Evolutionary conservation across 2,888 invertebrate species (phyloP), one percentile per base, ranked within the genome.

Genomic region (Copidosoma aretas): DNA sequence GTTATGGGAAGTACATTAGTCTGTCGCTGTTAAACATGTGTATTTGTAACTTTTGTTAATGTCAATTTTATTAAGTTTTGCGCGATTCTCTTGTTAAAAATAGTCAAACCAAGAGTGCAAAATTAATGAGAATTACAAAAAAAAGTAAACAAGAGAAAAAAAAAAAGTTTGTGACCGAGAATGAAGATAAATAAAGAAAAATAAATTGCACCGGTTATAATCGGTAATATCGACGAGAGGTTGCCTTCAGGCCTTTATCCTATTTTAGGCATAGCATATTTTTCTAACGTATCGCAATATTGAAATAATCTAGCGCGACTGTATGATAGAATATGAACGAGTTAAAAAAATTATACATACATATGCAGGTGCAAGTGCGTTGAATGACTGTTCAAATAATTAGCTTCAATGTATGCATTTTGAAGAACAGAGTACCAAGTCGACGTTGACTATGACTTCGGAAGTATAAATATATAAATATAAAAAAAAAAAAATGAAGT

Each of bases 211-310:
- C 68, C 73, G 69, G 69, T 68, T 46, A 58, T 71, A 71, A 71
- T 68, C 71, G 68, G 71, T 71, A 71, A 71, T 71, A 68, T 68
- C 71, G 71, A 71, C 67, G 68, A 71, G 81, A 78, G 77, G 77
- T 81, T 81, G 82, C 80, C 79, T 81, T 77, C 80, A 80, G 82
- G 81, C 81, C 81, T 82, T 82, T 80, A 82, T 83, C 82, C 81
- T 82, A 83, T 82, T 82, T 83, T 83, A 83, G 82, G 80, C 79
- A 83, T 82, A 82, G 82, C 80, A 83, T 83, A 83, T 83, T 83
- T 83, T 83, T 83, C 83, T 83, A 83, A 82, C 77, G 78, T 81
- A 81, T 78, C 79, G 79, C 81, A 81, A 81, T 82, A 81, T 81
- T 77, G 79, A 77, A 78, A 76, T 78, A 78, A 78, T 81, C 80